phyloP scores from a whole-genome alignment of 2,797 vertebrate genomes.

The Myiotriccus ornatus region DNA sequence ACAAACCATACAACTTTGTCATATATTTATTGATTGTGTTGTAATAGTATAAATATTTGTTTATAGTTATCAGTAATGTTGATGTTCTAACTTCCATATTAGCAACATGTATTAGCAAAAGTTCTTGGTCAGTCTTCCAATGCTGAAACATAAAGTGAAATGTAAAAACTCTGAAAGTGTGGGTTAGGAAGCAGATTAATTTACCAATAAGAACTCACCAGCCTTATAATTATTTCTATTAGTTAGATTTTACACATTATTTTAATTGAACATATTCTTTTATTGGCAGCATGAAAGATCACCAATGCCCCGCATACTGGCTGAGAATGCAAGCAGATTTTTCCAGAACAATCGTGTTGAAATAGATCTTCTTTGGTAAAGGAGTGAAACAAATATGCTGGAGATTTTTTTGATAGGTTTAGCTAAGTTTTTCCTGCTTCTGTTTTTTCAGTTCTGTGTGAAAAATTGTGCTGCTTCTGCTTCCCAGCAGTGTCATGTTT shows the following conservation, averaged over 20 bases:
- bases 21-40: neutral
- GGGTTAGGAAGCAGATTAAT: neutral
- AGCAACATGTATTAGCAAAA: neutral
- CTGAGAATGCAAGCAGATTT: neutral
- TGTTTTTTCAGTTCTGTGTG: neutral
- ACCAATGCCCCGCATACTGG: neutral
- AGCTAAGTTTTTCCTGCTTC: neutral
- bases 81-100: neutral
- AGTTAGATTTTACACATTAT: neutral
- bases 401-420: neutral
- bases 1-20: neutral
- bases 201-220: neutral
- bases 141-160: no score
- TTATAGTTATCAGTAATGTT: neutral
- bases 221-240: neutral
- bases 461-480: neutral
- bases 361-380: neutral
- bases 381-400: neutral
- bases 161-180: neutral
- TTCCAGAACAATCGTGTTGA: neutral
- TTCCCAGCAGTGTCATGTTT: slow-evolving; percentile 1
- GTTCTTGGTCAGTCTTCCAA: neutral
- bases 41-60: neutral
- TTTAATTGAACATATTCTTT: neutral
- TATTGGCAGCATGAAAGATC: neutral